Evolutionary conservation across 2,888 invertebrate species (phyloP).

Genomic region (Caenorhabditis sp.): DNA sequence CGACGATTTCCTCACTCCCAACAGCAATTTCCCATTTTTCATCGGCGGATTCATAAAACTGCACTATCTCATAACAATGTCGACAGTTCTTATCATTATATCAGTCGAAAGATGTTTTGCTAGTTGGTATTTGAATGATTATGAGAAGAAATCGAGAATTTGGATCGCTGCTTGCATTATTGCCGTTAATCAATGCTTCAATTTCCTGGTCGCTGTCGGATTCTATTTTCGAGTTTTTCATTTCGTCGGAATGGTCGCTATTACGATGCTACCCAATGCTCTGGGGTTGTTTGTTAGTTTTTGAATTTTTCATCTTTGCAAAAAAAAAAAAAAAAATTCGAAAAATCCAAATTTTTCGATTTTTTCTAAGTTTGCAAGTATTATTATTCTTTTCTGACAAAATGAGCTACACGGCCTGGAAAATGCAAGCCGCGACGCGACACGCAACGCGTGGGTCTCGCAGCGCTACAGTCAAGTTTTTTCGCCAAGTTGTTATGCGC

Average conservation of each 20-base stretch:
- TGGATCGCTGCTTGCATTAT: constrained; percentile 9
- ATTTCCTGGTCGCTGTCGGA: background rate
- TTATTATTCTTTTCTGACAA: too few relatives aligned
- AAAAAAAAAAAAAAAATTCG: too few relatives aligned
- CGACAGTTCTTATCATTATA: background rate
- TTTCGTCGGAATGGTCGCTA: background rate
- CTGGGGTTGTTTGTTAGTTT: constrained; percentile 4
- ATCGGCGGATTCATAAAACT: background rate
- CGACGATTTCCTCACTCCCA: too few relatives aligned
- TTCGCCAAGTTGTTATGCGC: too few relatives aligned
- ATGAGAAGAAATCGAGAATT: background rate
- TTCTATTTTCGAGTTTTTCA: constrained; percentile 11
- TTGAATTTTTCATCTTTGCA: background rate
- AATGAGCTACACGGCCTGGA: too few relatives aligned
- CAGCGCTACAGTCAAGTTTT: too few relatives aligned
- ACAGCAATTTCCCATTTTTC: background rate
- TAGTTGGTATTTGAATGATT: background rate
- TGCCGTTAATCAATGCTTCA: background rate
- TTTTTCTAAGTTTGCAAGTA: too few relatives aligned
- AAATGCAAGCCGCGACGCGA: too few relatives aligned
- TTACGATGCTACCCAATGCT: constrained; percentile 1
- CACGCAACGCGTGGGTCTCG: too few relatives aligned
- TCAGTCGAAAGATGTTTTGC: background rate
- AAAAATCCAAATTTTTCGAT: background rate
- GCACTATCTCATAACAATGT: background rate